Percentiles rank a stretch among this genome's conserved stretches.
Evolutionary conservation across 2,113 vertebrate genomes (phyloP).

Genomic region (Passer domesticus): DNA sequence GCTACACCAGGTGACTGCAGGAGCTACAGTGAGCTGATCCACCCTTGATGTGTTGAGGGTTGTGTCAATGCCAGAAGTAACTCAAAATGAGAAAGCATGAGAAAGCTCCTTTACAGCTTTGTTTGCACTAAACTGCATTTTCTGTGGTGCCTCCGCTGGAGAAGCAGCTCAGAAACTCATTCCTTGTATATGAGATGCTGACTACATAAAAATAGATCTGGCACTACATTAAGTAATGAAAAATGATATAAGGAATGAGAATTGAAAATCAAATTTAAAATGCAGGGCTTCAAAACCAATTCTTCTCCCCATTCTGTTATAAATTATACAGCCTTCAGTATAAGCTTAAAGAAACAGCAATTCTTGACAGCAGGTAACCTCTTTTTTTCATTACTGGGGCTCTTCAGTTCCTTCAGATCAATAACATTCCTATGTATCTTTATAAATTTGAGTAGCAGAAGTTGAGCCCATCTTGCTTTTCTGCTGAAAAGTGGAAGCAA

Average conservation of each 20-base stretch:
- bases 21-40: not conserved
- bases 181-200: not conserved
- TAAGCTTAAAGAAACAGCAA: not conserved
- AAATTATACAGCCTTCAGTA: not conserved
- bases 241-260: not conserved
- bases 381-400: conserved; percentile 25
- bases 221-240: not conserved
- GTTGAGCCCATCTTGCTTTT: conserved; percentile 41
- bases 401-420: conserved; percentile 43
- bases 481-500: conserved; percentile 31
- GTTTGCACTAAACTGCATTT: not conserved
- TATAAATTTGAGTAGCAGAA: conserved; percentile 55
- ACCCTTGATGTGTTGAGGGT: not conserved
- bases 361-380: not conserved
- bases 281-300: not conserved
- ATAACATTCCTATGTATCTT: not conserved
- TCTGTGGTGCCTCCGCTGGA: not conserved
- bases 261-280: not conserved
- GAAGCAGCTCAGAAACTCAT: not conserved
- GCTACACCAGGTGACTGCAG: not conserved
- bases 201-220: not conserved
- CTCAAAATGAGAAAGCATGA: not conserved
- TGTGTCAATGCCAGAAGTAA: not conserved
- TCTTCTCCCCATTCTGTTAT: not conserved
- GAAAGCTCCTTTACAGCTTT: not conserved